Conservation (phyloP, 2,888 invertebrate species). For the Emmelina monodactyla region DNA sequence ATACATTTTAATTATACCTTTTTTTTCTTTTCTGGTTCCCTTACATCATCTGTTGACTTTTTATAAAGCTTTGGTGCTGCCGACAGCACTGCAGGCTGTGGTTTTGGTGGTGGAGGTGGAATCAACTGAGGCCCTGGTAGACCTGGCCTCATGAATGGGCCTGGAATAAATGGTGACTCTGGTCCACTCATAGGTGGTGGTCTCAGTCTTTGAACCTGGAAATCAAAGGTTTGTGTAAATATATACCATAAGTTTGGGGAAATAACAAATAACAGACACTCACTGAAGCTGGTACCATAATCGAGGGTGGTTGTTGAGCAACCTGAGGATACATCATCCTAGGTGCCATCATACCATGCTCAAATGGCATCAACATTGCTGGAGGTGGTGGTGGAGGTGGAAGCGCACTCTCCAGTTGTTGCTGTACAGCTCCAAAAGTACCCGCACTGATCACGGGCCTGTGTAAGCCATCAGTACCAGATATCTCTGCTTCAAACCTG, state of each 20-base stretch:
- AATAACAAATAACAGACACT: too few relatives aligned
- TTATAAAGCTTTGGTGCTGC: conserved; percentile 76
- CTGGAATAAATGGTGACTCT: background rate
- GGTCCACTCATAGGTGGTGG: background rate
- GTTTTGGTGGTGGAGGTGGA: conserved; percentile 51
- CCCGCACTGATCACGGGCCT: conserved; percentile 76
- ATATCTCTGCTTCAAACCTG: conserved; percentile 90
- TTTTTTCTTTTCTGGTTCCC: conserved; percentile 39
- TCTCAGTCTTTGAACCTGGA: background rate
- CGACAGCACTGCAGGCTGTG: conserved; percentile 71
- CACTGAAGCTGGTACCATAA: conserved; percentile 77
- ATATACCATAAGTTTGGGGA: too few relatives aligned
- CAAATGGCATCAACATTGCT: conserved; percentile 28
- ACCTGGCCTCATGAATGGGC: conserved; percentile 37
- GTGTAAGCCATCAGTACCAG: conserved; percentile 65
- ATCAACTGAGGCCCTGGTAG: conserved; percentile 45
- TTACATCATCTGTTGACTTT: conserved; percentile 51
- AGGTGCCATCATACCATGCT: conserved; percentile 26
- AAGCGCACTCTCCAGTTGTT: conserved; percentile 67
- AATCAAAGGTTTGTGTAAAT: too few relatives aligned
- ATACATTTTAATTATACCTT: too few relatives aligned
- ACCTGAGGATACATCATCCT: conserved; percentile 66
- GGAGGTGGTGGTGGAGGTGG: conserved; percentile 45
- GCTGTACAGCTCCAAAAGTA: conserved; percentile 76
- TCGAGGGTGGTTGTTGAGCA: conserved; percentile 69